Evolutionary conservation across 1,140 invertebrate genomes (phyloP).

Genomic region (Arion vulgaris): DNA sequence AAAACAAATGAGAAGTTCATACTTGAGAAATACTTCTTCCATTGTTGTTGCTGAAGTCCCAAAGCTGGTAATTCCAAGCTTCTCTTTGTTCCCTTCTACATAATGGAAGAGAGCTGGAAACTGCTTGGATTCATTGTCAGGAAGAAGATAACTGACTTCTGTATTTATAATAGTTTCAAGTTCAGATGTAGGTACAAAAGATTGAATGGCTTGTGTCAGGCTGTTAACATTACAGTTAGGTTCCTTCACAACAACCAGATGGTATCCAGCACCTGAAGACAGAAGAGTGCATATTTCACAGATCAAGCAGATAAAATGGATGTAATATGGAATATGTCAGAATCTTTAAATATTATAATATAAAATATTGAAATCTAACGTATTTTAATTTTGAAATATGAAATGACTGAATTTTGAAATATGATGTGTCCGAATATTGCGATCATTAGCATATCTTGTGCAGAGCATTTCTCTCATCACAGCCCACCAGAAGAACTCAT

Average conservation of each 20-base stretch:
- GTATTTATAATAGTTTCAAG: constrained; percentile 67
- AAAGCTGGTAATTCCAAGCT: constrained; percentile 82
- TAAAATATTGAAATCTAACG: too few relatives aligned
- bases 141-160: constrained; percentile 68
- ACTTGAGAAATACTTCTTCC: constrained; percentile 91
- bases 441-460: too few relatives aligned
- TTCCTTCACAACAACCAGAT: constrained; percentile 68
- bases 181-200: constrained; percentile 55
- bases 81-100: constrained; percentile 77
- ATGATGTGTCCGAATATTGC: too few relatives aligned
- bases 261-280: constrained; percentile 69
- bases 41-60: constrained; percentile 87
- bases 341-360: too few relatives aligned
- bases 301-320: too few relatives aligned
- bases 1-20: too few relatives aligned
- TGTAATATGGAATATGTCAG: too few relatives aligned
- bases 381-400: too few relatives aligned
- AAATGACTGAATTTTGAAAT: too few relatives aligned
- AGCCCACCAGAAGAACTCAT: too few relatives aligned
- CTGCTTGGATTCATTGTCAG: constrained; percentile 63
- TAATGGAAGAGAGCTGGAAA: constrained; percentile 77
- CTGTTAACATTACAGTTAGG: constrained; percentile 74
- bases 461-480: too few relatives aligned
- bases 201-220: constrained; percentile 56
- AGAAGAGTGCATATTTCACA: too few relatives aligned